Conservation (phyloP, 2,113 vertebrate species). For the Perognathus longimembris region DNA sequence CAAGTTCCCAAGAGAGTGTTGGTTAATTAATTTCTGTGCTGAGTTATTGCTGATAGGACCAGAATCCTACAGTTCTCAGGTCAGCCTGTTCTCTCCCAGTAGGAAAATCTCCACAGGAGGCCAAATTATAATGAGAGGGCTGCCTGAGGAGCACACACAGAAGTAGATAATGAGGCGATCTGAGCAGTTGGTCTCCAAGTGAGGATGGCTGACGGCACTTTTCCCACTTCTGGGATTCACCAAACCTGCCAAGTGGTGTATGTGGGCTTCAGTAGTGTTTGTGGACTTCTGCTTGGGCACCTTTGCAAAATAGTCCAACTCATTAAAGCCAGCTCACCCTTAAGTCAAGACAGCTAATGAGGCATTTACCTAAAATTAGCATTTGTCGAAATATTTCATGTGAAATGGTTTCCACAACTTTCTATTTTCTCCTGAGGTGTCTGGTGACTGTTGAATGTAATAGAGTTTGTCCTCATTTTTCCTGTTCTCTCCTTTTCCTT, state of each 20-base stretch:
- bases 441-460: not conserved
- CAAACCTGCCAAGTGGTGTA: not conserved
- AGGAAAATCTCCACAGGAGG: slow-evolving; percentile 29
- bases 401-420: slow-evolving; percentile 17
- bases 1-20: slow-evolving; percentile 46
- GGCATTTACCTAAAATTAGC: slow-evolving; percentile 50
- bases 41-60: slow-evolving; percentile 5
- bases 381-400: slow-evolving; percentile 57
- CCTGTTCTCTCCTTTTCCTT: too few species aligned
- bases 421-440: not conserved
- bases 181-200: slow-evolving; percentile 14
- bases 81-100: slow-evolving; percentile 61
- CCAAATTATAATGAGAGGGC: slow-evolving; percentile 59
- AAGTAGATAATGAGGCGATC: slow-evolving; percentile 59
- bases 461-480: not conserved
- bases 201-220: slow-evolving; percentile 21
- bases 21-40: slow-evolving; percentile 61
- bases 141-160: slow-evolving; percentile 42
- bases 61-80: not conserved
- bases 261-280: too few species aligned
- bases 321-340: not conserved
- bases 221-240: not conserved
- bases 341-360: slow-evolving; percentile 49
- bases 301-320: slow-evolving; percentile 55
- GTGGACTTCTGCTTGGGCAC: not conserved